Evolutionary conservation across 2,888 invertebrate genomes (phyloP), one percentile per base, ranked within the genome.

Genomic region (Lathronympha strigana): DNA sequence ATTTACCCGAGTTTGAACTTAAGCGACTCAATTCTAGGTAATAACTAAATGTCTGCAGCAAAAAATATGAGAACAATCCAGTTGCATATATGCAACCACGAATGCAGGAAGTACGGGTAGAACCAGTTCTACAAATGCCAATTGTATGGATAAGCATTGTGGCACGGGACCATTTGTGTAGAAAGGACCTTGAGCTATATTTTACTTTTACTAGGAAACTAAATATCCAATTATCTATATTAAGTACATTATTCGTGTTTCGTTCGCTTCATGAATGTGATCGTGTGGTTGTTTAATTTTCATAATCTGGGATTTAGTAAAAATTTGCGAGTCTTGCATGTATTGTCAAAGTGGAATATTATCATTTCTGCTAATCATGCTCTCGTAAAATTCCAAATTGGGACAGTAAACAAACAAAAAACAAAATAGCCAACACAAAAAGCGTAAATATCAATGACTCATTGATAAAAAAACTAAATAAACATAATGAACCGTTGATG

Each of bases 41-140:
- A 23, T 45, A 45, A 53, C 43, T 15, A 36, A 36, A 36, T 17
- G n/a, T 21, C 36, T 36, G 36, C 21, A 36, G 9, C 51, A 36
- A 36, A 53, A 53, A 36, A 31, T 11, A 50, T 13, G 33, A 28
- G 31, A 33, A 13, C 38, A 15, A 33, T 36, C 15, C 17, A 54
- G 47, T 45, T 38, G 38, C 47, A 49, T 47, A 15, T 2, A 28
- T n/a, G 28, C 43, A 23, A 13, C 31, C 23, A 25, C 23, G 33
- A 51, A 63, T 63, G 63, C 49, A 63, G 63, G 63, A 63, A 63
- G 63, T 57, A 21, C 38, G 0, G 8, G 0, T 4, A 13, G 15
- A 53, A 64, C 64, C 49, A 28, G 64, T 64, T 64, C 58, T 53
- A 11, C 19, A 64, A 64, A 64, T 64, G 64, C 43, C 64, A 64